Percentiles rank a stretch among this genome's conserved stretches.
Conservation (phyloP, 2,797 vertebrate species). For the Halcyon leucocephala region DNA sequence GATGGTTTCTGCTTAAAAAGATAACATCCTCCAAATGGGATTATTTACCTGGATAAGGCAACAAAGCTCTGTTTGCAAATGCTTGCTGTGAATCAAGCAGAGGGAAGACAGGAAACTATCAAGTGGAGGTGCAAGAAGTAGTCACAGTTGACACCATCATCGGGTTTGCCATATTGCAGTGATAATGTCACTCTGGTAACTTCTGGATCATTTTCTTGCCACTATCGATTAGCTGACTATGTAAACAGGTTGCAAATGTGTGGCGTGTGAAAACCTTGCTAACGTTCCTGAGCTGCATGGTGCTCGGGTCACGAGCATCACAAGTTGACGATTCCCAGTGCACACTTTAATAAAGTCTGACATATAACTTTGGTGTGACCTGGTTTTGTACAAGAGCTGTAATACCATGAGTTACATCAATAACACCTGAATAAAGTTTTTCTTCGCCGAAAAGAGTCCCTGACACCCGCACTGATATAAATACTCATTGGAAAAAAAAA, state of each 20-base stretch:
- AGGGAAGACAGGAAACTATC: not conserved
- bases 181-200: not conserved
- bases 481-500: not conserved
- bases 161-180: not conserved
- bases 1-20: not conserved
- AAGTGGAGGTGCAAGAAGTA: not conserved
- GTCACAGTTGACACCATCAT: rapidly evolving
- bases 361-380: not conserved
- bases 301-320: not conserved
- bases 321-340: not conserved
- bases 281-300: not conserved
- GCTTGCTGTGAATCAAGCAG: not conserved
- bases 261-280: not conserved
- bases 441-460: not conserved
- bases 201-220: not conserved
- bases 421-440: not conserved
- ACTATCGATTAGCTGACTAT: not conserved
- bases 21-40: not conserved
- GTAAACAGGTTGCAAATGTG: not conserved
- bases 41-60: not conserved
- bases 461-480: not conserved
- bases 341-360: conserved; percentile 15
- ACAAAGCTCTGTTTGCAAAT: not conserved
- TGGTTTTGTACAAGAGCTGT: conserved; percentile 1
- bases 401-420: not conserved